Conservation (phyloP, 2,113 vertebrate genomes). For the Grallaria varia region DNA sequence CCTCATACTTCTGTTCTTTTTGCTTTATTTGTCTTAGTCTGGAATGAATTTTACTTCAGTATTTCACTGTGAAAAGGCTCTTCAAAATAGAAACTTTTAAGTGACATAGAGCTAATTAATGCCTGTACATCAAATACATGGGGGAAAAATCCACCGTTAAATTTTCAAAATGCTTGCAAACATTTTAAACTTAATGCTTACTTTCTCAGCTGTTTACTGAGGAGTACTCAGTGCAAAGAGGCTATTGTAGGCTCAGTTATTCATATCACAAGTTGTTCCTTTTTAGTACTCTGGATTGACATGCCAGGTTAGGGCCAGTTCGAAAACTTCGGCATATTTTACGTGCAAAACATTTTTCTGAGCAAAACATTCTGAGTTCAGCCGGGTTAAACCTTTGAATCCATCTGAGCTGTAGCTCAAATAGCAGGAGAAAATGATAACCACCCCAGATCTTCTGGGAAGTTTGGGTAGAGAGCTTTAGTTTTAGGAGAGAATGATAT, state of each 20-base stretch:
- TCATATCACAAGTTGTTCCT: background rate
- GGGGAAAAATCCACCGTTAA: background rate
- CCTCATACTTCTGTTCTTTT: background rate
- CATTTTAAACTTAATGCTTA: background rate
- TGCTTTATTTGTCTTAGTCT: slow-evolving; percentile 1
- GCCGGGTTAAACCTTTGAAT: background rate
- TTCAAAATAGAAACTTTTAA: background rate
- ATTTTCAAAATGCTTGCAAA: background rate
- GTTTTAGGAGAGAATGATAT: background rate
- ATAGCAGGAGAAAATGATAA: background rate
- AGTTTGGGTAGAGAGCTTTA: background rate
- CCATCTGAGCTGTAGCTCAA: background rate
- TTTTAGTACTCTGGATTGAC: background rate
- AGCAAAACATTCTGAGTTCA: background rate
- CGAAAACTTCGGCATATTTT: background rate
- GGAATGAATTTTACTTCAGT: background rate
- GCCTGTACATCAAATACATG: background rate
- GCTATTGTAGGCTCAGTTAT: background rate
- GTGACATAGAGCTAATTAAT: background rate
- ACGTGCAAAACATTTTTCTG: background rate
- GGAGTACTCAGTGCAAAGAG: background rate
- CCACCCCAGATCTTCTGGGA: rapidly evolving
- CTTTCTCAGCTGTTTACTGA: background rate
- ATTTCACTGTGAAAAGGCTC: background rate
- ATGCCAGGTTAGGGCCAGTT: background rate